Conservation (phyloP, 2,888 invertebrate genomes). For the Beris chalybata region DNA sequence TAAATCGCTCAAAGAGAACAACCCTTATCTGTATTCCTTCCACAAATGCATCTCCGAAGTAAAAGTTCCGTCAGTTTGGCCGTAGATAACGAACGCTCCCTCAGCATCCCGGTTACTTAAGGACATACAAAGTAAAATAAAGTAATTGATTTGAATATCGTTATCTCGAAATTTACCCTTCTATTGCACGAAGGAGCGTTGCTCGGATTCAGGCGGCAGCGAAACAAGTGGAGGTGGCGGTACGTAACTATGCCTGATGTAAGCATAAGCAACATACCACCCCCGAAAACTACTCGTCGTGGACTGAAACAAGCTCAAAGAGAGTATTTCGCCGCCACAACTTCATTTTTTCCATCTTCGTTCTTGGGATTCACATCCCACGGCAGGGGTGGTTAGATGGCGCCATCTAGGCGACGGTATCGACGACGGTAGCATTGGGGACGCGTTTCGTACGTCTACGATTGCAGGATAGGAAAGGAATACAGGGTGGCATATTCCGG, state of each 20-base stretch:
- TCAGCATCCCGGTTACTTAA: not conserved
- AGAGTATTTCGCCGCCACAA: constrained; percentile 19
- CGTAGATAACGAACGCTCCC: constrained; percentile 1
- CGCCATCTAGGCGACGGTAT: constrained; percentile 53
- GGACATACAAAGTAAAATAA: constrained; percentile 31
- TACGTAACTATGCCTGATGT: no score
- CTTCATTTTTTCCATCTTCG: constrained; percentile 14
- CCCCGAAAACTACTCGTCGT: no score
- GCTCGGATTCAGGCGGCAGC: no score
- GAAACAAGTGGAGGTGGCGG: no score
- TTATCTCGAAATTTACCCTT: constrained; percentile 30
- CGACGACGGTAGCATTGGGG: constrained; percentile 20
- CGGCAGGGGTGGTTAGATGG: constrained; percentile 49
- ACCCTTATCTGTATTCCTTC: constrained; percentile 22
- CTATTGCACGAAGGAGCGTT: not conserved
- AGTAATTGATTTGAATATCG: constrained; percentile 39
- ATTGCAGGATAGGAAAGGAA: constrained; percentile 16
- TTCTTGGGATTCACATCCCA: constrained; percentile 12
- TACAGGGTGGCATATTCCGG: constrained; percentile 20
- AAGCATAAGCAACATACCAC: no score
- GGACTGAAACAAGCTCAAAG: not conserved
- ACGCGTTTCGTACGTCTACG: constrained; percentile 9
- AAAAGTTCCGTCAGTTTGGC: constrained; percentile 1
- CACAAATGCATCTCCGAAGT: constrained; percentile 7
- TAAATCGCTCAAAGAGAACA: constrained; percentile 24